Base-by-base conservation (phyloP, 2,113 vertebrate species). In the Choloepus hoffmanni region DNA sequence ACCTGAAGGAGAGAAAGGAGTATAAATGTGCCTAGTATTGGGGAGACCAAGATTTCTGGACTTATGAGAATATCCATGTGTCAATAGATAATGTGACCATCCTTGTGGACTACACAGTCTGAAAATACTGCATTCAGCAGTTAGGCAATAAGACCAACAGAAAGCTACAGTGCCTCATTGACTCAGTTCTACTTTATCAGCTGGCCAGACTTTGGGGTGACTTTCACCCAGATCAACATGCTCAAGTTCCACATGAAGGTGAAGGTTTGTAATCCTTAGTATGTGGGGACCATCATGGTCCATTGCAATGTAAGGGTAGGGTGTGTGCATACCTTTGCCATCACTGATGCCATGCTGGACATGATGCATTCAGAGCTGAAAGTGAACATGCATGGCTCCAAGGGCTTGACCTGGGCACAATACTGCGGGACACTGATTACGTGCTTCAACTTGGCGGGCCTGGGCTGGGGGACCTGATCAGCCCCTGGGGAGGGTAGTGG, bases 31-130 rank as follows among this genome's bases (percentile, higher is more conserved):
- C 99, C 73, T 99, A 99, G 98, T 99, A 99, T 98, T 99, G 99
- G 99, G 99, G 99, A 8, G 99, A 99, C 98, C 99, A 99, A 98
- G 99, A 99, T 97, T 99, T 99, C 97, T 99, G 99, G 99, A 99
- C 99, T 0, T 99, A 99, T 0, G 99, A 99, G 89, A 99, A 99
- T 98, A 99, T 99, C 97, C 99, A 99, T 1, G 99, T 99, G 83
- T 99, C 99, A 0, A 99, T 99, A 83, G 99, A 99, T 92, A 99
- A 99, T 62, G 98, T 99, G 79, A 99, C 99, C 0, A 99, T 99
- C 87, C 98, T 99, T 95, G 99, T 99, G 97, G 99, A 99, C 98
- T 99, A 99, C 98, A 99, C 99, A 9, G 99, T 99, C 97, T 98
- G 99, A 72, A 99, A 99, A 97, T 99, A 99, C 99, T 99, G 99